phyloP scores from a whole-genome alignment of 2,888 invertebrate genomes.

The Stictocephala bisonia region DNA sequence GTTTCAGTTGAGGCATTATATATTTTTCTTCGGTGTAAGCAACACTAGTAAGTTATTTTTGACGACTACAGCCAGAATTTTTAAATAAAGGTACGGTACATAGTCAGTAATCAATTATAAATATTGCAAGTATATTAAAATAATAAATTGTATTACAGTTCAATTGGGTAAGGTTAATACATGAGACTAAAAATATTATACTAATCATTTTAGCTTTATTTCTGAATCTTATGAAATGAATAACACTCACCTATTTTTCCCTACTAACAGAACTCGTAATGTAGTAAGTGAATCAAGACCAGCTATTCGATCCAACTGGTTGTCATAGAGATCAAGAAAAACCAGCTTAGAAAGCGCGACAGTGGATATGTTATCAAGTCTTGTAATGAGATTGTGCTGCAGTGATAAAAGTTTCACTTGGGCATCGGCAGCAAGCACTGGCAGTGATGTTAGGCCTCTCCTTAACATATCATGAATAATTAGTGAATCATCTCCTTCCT shows the following conservation, averaged over 20 bases:
- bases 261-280: conserved; percentile 86
- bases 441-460: conserved; percentile 84
- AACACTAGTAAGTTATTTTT: too few relatives aligned
- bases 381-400: conserved; percentile 90
- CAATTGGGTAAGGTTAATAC: too few relatives aligned
- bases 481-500: too few relatives aligned
- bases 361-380: conserved; percentile 72
- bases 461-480: too few relatives aligned
- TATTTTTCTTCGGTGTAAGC: too few relatives aligned
- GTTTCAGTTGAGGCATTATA: too few relatives aligned
- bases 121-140: too few relatives aligned
- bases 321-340: conserved; percentile 94
- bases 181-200: background rate
- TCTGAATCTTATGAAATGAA: background rate
- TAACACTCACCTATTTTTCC: conserved; percentile 90
- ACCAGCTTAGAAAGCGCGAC: conserved; percentile 78
- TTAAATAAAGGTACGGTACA: too few relatives aligned
- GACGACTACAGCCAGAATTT: too few relatives aligned
- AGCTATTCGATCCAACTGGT: conserved; percentile 89
- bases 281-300: conserved; percentile 81
- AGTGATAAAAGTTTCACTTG: conserved; percentile 86
- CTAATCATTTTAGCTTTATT: background rate
- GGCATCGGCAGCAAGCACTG: conserved; percentile 83
- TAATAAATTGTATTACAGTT: too few relatives aligned
- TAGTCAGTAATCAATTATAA: too few relatives aligned